These are phyloP conservation scores for Megalurothrips usitatus DNA, from an alignment of 2,888 invertebrate species.

Conservation along the genomic window DNA sequence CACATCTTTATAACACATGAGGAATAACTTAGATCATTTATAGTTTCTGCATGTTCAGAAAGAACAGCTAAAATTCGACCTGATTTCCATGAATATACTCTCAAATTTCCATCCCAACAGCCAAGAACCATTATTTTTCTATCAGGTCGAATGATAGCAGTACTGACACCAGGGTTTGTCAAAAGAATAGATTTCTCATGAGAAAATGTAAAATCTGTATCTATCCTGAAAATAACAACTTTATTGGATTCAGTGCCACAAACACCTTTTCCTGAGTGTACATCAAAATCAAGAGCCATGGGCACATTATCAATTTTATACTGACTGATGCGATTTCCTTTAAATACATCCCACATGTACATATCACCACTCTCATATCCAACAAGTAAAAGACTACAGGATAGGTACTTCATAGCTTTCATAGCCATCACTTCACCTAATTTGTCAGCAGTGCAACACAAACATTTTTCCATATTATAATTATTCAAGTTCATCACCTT, in stretches of 20 bases:
- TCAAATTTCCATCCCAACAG: slow-evolving; percentile 71
- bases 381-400: slow-evolving; percentile 56
- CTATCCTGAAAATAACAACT: slow-evolving; percentile 58
- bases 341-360: slow-evolving; percentile 64
- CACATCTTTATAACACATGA: slow-evolving; percentile 59
- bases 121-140: slow-evolving; percentile 68
- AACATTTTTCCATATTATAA: slow-evolving; percentile 46
- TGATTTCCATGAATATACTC: slow-evolving; percentile 74
- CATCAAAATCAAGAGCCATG: slow-evolving; percentile 67
- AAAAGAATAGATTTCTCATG: slow-evolving; percentile 53
- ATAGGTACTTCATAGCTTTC: slow-evolving; percentile 50
- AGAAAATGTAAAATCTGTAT: slow-evolving; percentile 49
- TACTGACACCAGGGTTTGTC: slow-evolving; percentile 70
- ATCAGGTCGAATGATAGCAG: slow-evolving; percentile 62
- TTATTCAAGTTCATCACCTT: slow-evolving; percentile 33
- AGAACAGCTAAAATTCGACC: slow-evolving; percentile 66
- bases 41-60: slow-evolving; percentile 64
- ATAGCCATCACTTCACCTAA: slow-evolving; percentile 64
- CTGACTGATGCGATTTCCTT: slow-evolving; percentile 55
- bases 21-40: slow-evolving; percentile 70
- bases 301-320: slow-evolving; percentile 58
- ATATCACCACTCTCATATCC: slow-evolving; percentile 72
- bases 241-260: slow-evolving; percentile 61
- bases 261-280: slow-evolving; percentile 60
- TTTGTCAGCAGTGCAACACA: slow-evolving; percentile 47